Evolutionary conservation across 2,888 invertebrate genomes (phyloP), one percentile per base, ranked within the genome.

Genomic region (Andrena bucephala): DNA sequence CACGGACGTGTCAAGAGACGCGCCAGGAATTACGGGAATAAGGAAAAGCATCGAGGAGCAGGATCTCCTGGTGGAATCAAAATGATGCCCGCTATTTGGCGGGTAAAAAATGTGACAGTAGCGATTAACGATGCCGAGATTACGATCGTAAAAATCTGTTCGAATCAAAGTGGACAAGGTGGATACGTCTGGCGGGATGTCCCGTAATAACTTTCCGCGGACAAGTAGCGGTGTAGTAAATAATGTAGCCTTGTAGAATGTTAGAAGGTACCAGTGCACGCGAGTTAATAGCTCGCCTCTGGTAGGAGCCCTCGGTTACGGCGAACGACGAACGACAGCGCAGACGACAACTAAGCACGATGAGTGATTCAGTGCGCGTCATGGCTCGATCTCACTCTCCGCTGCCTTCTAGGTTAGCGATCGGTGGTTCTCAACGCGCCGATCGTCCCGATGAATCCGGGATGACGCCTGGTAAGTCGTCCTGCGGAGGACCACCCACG

Each of bases 351-450:
- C 77, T 79, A 75, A 83, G 74, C 77, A 85, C 89, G 92, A 93
- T 93, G 93, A 93, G 92, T 92, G 93, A 93, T 93, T 93, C 93
- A 93, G 91, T 90, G 81, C 91, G 92, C 92, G 92, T 93, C 88
- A 86, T 84, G 75, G 86, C 87, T 86, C 89, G 89, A 89, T 92
- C 91, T 90, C 91, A 89, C 91, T 92, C 90, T 89, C 85, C 77
- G 81, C 77, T 86, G 78, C 87, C 88, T 88, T 88, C 89, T 85
- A 86, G 86, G 85, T 87, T 81, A 79, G 77, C 83, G 69, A 87
- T 84, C 85, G 84, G 83, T 70, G 89, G 90, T 90, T 90, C 90
- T 90, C 90, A 89, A 90, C 79, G 85, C 81, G 71, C 72, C 79
- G 71, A 75, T 79, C 80, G 77, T 57, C 67, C 77, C 78, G 81